Evolutionary conservation across 2,888 invertebrate species (phyloP).

Genomic region (Dioctria rufipes): DNA sequence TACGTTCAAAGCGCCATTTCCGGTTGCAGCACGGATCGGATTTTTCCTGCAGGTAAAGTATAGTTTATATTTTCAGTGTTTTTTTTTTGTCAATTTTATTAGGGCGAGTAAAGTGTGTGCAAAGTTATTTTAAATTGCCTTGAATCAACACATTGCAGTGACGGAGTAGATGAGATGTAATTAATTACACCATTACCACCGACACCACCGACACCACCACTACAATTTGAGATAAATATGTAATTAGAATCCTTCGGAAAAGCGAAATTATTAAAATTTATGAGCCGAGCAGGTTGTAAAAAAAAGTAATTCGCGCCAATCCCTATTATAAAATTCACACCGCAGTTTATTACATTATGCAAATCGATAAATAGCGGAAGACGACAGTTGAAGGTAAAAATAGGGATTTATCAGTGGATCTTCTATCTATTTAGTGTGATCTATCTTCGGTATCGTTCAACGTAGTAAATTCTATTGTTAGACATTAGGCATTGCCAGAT

Average conservation of each 20-base stretch:
- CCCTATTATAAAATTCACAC: background rate
- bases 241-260: constrained; percentile 4
- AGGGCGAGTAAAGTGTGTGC: constrained; percentile 18
- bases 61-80: background rate
- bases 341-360: background rate
- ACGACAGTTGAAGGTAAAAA: constrained; percentile 27
- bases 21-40: constrained; percentile 26
- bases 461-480: constrained; percentile 32
- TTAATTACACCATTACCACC: background rate
- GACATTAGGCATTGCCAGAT: constrained; percentile 35
- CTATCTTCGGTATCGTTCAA: constrained; percentile 4
- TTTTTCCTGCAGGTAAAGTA: constrained; percentile 39
- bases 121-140: background rate
- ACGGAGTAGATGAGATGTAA: background rate
- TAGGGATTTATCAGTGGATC: constrained; percentile 39
- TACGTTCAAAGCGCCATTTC: constrained; percentile 32
- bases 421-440: background rate
- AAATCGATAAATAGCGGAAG: constrained; percentile 5
- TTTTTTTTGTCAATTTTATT: constrained; percentile 1
- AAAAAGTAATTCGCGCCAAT: background rate
- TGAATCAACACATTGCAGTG: background rate
- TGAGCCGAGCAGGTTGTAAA: background rate
- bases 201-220: too few species aligned
- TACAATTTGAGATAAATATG: background rate
- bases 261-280: background rate